These are phyloP conservation scores for Epinephelus awoara DNA, from an alignment of 2,797 vertebrate genomes.

Conservation along the genomic window DNA sequence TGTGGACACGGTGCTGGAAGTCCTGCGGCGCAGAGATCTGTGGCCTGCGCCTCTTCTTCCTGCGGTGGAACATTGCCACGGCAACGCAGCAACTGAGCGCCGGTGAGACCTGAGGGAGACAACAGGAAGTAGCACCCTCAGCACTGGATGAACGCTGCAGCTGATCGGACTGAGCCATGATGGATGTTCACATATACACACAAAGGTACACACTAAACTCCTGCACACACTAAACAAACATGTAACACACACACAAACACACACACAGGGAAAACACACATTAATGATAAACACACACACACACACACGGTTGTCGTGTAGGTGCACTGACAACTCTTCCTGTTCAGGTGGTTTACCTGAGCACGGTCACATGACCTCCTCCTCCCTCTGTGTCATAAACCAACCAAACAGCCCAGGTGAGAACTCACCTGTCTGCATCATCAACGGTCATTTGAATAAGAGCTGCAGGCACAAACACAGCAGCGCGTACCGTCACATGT, in stretches of 20 bases:
- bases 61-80: constrained; percentile 87
- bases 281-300: constrained; percentile 1
- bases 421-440: constrained; percentile 30
- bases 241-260: not conserved
- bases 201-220: not conserved
- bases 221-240: not conserved
- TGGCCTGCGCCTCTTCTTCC: constrained; percentile 90
- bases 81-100: not conserved
- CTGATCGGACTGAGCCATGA: constrained; percentile 26
- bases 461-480: not conserved
- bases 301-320: not conserved
- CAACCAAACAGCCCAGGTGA: constrained; percentile 57
- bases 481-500: not conserved
- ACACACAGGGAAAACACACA: not conserved
- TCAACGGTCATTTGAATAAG: not conserved
- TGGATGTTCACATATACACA: not conserved
- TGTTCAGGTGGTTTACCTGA: constrained; percentile 49
- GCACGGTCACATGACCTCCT: constrained; percentile 47
- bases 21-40: constrained; percentile 92
- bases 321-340: constrained; percentile 2
- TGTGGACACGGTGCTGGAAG: constrained; percentile 95
- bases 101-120: constrained; percentile 54
- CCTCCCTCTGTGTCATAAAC: constrained; percentile 37
- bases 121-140: constrained; percentile 45
- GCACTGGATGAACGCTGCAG: not conserved